Conservation (phyloP, 2,113 vertebrate species). For the Clarias macrocephalus region DNA sequence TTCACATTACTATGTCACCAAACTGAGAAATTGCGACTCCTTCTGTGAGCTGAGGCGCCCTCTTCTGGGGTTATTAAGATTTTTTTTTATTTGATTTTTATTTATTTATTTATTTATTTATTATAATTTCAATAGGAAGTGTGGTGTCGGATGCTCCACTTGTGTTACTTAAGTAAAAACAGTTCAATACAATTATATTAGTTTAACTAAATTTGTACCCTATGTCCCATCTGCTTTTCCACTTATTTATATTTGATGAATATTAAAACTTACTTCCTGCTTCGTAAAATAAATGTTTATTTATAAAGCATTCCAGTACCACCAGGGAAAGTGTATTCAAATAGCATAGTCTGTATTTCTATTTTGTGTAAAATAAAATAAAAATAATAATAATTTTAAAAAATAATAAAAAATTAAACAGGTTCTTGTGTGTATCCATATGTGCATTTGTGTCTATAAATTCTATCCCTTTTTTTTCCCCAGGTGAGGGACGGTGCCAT, state of each 20-base stretch:
- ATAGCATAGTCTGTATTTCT: background rate
- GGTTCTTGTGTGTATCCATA: background rate
- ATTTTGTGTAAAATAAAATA: background rate
- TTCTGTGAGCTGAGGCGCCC: conserved; percentile 19
- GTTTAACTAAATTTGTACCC: background rate
- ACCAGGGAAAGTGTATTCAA: background rate
- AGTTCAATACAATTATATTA: background rate
- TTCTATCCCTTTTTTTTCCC: background rate
- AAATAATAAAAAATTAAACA: no score
- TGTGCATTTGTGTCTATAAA: background rate
- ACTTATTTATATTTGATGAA: background rate
- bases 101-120: no score
- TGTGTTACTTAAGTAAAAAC: background rate
- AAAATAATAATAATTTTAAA: no score
- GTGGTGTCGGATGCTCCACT: background rate
- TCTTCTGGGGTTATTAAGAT: conserved; percentile 34
- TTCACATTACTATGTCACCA: background rate
- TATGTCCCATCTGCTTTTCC: background rate
- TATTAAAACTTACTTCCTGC: background rate
- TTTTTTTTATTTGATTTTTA: background rate
- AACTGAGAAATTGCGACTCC: background rate
- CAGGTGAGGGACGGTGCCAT: conserved; percentile 96
- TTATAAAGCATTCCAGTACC: background rate
- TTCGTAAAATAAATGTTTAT: background rate
- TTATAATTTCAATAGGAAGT: no score